Percentiles rank a stretch among this genome's conserved stretches.
These are phyloP conservation scores for Platerodrilus igneus DNA, from an alignment of 2,888 invertebrate genomes.

Conservation along the genomic window DNA sequence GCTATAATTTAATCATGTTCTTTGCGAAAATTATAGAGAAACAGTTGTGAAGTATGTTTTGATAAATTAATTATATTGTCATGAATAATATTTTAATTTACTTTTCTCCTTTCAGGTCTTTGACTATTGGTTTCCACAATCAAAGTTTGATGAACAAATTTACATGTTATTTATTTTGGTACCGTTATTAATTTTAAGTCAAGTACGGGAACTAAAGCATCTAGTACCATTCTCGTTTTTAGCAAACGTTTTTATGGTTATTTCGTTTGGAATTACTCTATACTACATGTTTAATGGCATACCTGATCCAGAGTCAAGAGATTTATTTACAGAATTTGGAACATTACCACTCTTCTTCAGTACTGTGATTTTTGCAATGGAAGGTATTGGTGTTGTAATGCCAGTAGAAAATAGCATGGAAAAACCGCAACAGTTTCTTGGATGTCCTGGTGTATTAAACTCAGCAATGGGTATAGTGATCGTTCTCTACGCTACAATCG, in stretches of 20 bases:
- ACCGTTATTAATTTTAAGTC: slow-evolving; percentile 67
- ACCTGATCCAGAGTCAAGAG: slow-evolving; percentile 47
- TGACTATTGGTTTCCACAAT: slow-evolving; percentile 57
- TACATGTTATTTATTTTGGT: slow-evolving; percentile 66
- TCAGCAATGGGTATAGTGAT: slow-evolving; percentile 82
- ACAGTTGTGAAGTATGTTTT: too few species aligned
- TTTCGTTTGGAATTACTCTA: slow-evolving; percentile 71
- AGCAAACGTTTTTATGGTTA: slow-evolving; percentile 77
- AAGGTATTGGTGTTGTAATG: slow-evolving; percentile 90
- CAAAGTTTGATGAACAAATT: slow-evolving; percentile 46
- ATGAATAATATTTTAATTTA: too few species aligned
- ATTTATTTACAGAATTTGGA: slow-evolving; percentile 52
- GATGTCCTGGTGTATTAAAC: slow-evolving; percentile 80
- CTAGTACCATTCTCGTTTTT: slow-evolving; percentile 85
- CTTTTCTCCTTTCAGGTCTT: slow-evolving; percentile 51
- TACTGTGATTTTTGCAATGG: slow-evolving; percentile 96
- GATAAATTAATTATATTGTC: too few species aligned
- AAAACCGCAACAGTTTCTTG: slow-evolving; percentile 74
- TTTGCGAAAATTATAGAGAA: too few species aligned
- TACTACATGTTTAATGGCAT: slow-evolving; percentile 72
- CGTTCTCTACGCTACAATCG: slow-evolving; percentile 72
- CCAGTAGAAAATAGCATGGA: slow-evolving; percentile 95
- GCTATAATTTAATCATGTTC: too few species aligned
- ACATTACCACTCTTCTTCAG: slow-evolving; percentile 86
- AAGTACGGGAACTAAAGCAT: slow-evolving; percentile 73